Evolutionary conservation across 2,888 invertebrate genomes (phyloP).

Genomic region (Meliscaeva auricollis): DNA sequence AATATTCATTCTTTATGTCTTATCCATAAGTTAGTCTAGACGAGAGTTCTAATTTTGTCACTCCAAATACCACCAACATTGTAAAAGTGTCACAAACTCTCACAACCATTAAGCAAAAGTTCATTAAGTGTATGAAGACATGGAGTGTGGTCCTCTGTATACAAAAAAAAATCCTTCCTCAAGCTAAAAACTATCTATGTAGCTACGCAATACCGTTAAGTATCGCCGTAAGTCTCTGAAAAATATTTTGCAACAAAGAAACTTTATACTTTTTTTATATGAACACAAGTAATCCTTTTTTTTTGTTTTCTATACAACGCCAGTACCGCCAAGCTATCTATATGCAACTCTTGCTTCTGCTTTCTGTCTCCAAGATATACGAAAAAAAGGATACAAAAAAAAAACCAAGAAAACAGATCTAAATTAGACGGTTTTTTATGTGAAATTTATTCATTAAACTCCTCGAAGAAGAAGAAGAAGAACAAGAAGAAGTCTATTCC

Average conservation of each 20-base stretch:
- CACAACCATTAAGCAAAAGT: conserved; percentile 49
- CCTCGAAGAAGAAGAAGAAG: conserved; percentile 64
- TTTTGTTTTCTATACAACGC: conserved; percentile 5
- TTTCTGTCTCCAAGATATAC: conserved; percentile 33
- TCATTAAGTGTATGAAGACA: conserved; percentile 36
- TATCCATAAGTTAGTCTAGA: conserved; percentile 37
- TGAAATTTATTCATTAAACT: conserved; percentile 76
- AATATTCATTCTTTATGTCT: conserved; percentile 10
- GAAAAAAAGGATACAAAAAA: conserved; percentile 10
- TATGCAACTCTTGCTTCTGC: conserved; percentile 19
- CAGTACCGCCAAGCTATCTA: not conserved
- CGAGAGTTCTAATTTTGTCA: conserved; percentile 29
- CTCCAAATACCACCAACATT: conserved; percentile 20
- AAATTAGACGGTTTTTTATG: conserved; percentile 75
- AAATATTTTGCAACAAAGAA: conserved; percentile 58
- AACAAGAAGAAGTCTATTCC: conserved; percentile 64
- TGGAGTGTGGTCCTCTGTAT: not conserved
- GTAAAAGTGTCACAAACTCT: conserved; percentile 42
- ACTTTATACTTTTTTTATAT: conserved; percentile 8
- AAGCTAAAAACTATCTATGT: conserved; percentile 9
- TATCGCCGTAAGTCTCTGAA: conserved; percentile 41
- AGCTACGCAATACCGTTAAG: conserved; percentile 32
- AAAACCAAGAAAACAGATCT: conserved; percentile 66
- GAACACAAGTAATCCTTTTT: conserved; percentile 64
- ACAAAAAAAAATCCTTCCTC: conserved; percentile 13